These are phyloP conservation scores for Peromyscus leucopus DNA, from an alignment of 2,113 vertebrate genomes.

Conservation along the genomic window DNA sequence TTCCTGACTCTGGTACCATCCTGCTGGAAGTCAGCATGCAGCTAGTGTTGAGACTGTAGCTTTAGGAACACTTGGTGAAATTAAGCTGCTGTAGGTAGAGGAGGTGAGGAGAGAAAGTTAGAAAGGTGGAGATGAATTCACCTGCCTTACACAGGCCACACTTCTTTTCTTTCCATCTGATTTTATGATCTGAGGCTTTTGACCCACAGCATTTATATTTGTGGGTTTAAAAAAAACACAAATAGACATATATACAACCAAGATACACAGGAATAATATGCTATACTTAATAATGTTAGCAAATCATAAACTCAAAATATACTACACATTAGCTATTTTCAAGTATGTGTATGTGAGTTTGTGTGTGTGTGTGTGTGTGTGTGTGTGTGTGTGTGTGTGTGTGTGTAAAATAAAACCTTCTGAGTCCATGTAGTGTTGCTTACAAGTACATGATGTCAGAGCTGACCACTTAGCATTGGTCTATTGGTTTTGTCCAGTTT, in stretches of 20 bases:
- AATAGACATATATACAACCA: not conserved
- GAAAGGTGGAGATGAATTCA: not conserved
- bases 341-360: not conserved
- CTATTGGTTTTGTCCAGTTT: not conserved
- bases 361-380: not conserved
- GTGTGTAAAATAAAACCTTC: not conserved
- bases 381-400: not conserved
- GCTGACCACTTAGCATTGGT: not conserved
- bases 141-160: not conserved
- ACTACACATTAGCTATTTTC: not conserved
- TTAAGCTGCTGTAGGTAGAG: not conserved
- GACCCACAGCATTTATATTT: not conserved
- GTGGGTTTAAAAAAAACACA: not conserved
- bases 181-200: constrained; percentile 14
- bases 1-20: not conserved
- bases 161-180: not conserved
- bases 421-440: not conserved
- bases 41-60: not conserved
- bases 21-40: not conserved
- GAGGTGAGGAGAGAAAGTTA: not conserved
- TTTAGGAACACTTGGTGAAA: not conserved
- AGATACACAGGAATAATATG: not conserved
- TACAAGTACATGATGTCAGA: not conserved
- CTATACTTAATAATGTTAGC: constrained; percentile 10
- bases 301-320: not conserved